phyloP scores from a whole-genome alignment of 2,888 invertebrate genomes.

The Deroplatys truncata region DNA sequence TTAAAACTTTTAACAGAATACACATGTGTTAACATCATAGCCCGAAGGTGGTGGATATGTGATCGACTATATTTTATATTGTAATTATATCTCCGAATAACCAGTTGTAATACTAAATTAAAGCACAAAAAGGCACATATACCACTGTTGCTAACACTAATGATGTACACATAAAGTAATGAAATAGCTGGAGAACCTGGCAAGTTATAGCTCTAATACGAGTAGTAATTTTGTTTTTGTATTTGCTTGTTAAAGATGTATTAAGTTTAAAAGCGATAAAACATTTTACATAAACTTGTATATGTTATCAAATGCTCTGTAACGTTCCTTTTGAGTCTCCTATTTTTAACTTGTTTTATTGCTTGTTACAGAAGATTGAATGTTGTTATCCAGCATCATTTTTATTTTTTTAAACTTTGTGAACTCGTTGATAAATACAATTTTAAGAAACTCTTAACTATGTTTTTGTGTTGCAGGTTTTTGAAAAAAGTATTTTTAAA shows the following conservation, averaged over 20 bases:
- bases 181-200: not conserved
- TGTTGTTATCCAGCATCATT: not conserved
- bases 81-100: not conserved
- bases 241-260: not conserved
- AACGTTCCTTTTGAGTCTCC: not conserved
- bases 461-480: not conserved
- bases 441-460: not conserved
- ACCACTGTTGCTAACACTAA: not conserved
- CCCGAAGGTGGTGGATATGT: not conserved
- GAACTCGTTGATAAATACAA: not conserved
- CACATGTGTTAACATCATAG: not conserved
- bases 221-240: not conserved
- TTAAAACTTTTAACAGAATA: not conserved
- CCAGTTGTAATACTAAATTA: not conserved
- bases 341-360: not conserved
- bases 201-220: not conserved
- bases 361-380: not conserved
- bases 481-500: not conserved
- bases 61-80: not conserved
- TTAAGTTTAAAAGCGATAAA: not conserved
- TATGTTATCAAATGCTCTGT: not conserved
- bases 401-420: not conserved
- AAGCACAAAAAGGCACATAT: not conserved
- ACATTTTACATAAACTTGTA: not conserved
- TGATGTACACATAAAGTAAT: not conserved